Conservation (phyloP, 2,888 invertebrate species). For the Cerastis rubricosa region DNA sequence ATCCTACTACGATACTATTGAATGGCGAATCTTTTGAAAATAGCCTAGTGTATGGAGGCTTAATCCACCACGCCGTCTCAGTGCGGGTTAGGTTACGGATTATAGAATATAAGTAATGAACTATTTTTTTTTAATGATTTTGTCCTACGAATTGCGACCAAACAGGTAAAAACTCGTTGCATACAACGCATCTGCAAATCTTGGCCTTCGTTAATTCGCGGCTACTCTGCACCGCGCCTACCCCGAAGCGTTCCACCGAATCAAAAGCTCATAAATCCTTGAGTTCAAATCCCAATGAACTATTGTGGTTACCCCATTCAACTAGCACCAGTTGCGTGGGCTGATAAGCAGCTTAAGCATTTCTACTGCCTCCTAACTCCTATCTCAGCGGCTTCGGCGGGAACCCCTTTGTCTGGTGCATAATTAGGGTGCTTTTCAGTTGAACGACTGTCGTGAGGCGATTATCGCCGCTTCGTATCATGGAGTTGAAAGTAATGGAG, state of each 20-base stretch:
- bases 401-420: slow-evolving; percentile 29
- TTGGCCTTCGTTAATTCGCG: too few relatives aligned
- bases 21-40: too few relatives aligned
- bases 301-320: slow-evolving; percentile 48
- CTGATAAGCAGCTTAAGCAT: slow-evolving; percentile 55
- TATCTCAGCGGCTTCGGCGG: not conserved
- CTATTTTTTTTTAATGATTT: too few relatives aligned
- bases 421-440: slow-evolving; percentile 20
- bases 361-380: slow-evolving; percentile 40
- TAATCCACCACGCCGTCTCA: too few relatives aligned
- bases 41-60: too few relatives aligned
- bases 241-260: slow-evolving; percentile 9
- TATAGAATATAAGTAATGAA: too few relatives aligned
- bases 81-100: too few relatives aligned
- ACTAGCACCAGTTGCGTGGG: slow-evolving; percentile 33
- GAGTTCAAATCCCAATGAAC: slow-evolving; percentile 32
- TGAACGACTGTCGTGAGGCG: slow-evolving; percentile 5
- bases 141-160: too few relatives aligned
- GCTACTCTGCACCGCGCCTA: too few relatives aligned
- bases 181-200: not conserved
- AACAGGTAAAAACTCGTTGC: not conserved
- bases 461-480: slow-evolving; percentile 1
- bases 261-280: slow-evolving; percentile 38
- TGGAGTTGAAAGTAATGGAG: not conserved
- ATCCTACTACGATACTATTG: too few relatives aligned